Evolutionary conservation across 2,113 vertebrate species (phyloP), one percentile per base, ranked within the genome.

Genomic region (Dipodomys stephensi): DNA sequence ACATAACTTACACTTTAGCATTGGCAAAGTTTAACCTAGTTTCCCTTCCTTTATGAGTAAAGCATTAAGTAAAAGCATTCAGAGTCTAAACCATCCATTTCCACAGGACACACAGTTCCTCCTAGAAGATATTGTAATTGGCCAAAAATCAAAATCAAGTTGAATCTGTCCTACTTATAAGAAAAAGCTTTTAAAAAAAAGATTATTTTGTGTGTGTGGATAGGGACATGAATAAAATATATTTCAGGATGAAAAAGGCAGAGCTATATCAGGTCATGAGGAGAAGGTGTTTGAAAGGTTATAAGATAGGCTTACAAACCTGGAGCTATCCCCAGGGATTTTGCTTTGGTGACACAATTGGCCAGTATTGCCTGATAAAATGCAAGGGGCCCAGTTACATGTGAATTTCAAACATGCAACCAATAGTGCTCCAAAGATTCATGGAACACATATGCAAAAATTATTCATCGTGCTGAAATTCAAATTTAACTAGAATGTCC

Each of bases 381-480:
- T 18, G n/a, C 0, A 71, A 73, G 25, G 57, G 6, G 60, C 11
- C 8, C 25, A 81, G 12, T 23, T 81, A 53, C 27, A 53, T 69
- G 28, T 78, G 46, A 79, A 49, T 73, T 88, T 85, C 10, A 20
- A 79, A 28, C 19, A 74, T 39, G 67, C 8, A 53, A 86, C 49
- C 49, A 83, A 78, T 53, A 87, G 30, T 62, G 23, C 84, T 88
- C 28, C 25, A 88, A 86, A 86, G 74, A 74, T 69, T 64, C 35
- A 68, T 44, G 22, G 22, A 27, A 62, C 32, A 46, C 7, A 49
- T 2, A 57, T 44, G 49, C 16, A 71, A 73, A 96, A 32, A 39
- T 19, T 76, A 76, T 62, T 83, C 22, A 76, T 64, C 67, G 23
- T 73, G 91, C n/a, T 88, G n/a, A 85, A 78, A 88, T 90, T 88